Evolutionary conservation across 1,140 invertebrate genomes (phyloP).

Genomic region (Bradynema listronoti): DNA sequence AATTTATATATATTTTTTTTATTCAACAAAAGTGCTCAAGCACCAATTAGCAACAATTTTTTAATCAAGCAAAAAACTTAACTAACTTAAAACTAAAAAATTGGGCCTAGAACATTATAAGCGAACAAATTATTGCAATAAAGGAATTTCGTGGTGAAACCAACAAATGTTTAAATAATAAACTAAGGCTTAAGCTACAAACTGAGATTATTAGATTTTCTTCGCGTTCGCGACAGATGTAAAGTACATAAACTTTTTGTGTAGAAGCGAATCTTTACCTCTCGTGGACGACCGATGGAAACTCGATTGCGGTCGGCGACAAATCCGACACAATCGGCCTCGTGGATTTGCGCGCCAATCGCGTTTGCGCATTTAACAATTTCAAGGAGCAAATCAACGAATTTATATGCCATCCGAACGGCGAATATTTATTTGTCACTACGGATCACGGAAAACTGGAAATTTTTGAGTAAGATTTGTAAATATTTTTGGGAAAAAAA

Average conservation of each 20-base stretch:
- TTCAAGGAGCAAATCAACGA: conserved; percentile 41
- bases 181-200: too few species aligned
- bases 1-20: too few species aligned
- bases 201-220: too few species aligned
- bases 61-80: too few species aligned
- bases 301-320: conserved; percentile 25
- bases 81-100: too few species aligned
- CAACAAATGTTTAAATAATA: too few species aligned
- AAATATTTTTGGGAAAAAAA: conserved; percentile 5
- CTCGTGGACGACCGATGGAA: conserved; percentile 20
- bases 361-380: background rate
- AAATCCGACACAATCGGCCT: conserved; percentile 20
- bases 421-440: conserved; percentile 32
- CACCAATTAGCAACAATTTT: too few species aligned
- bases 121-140: too few species aligned
- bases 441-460: conserved; percentile 35
- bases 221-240: background rate
- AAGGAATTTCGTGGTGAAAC: too few species aligned
- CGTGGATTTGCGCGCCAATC: conserved; percentile 16
- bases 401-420: conserved; percentile 38
- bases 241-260: too few species aligned
- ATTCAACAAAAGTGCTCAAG: too few species aligned
- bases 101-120: too few species aligned
- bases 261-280: conserved; percentile 33
- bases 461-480: conserved; percentile 26